Base-by-base conservation (phyloP, 2,888 invertebrate species). In the Eupithecia inturbata region DNA sequence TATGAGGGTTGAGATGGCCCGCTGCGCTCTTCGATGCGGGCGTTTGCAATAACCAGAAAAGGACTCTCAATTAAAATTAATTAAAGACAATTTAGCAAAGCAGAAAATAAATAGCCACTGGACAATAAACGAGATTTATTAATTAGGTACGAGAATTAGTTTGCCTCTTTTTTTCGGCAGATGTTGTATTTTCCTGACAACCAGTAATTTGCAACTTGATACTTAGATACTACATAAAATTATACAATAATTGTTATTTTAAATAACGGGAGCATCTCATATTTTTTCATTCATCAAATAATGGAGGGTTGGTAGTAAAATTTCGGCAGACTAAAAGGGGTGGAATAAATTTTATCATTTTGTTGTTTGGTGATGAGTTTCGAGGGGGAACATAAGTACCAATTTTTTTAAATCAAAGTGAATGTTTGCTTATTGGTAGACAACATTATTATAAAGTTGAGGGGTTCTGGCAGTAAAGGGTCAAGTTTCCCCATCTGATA, bases 71-170 rank as follows among this genome's bases (percentile, higher is more conserved):
- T 94, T 93, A 92, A 88, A 91, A 92, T 92, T 92, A 93, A 94
- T 94, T 93, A 93, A 91, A 92, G 92, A 93, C 92, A 94, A 94
- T 94, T 94, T 92, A 93, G 93, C 92, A 90, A 93, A 88, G 90
- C 88, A 89, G 87, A 89, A 89, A 90, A 91, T 91, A 88, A 91
- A 90, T 87, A 90, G 88, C 83, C 88, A 88, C 90, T 93, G 87
- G 87, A 90, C 87, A 89, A 89, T 90, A 88, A 92, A 89, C 88
- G 91, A 89, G 92, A 93, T 93, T 93, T 91, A 89, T 91, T 87
- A 77, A 75, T 79, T 78, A 72, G 0, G 19, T 64, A 72, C 69
- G 36, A 71, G 57, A 71, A 64, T 73, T n/a, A 5, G 10, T 33
- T 33, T 33, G 12, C 57, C 41, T 66, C 28, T 39, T 57, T 57